Percentiles rank a stretch among this genome's conserved stretches.
phyloP scores from a whole-genome alignment of 35 echinoderm and acorn worm genomes.

The Holothuria glaberrima region DNA sequence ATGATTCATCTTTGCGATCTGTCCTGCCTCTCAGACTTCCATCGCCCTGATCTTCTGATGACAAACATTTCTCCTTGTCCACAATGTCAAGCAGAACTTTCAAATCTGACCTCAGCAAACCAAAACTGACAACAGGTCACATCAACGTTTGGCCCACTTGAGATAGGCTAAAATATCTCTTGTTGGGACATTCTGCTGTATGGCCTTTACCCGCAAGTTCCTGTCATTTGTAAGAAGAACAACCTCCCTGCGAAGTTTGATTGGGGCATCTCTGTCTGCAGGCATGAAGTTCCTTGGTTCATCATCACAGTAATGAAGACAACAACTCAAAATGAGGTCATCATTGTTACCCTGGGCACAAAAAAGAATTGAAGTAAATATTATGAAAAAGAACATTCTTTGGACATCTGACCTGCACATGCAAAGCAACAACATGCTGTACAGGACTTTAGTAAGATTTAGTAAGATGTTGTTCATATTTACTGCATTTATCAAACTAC shows the following conservation, averaged over 20 bases:
- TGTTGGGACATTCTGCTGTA: constrained; percentile 92
- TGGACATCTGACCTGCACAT: too few relatives aligned
- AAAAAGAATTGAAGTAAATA: not conserved
- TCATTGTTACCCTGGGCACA: constrained; percentile 91
- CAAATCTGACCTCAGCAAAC: not conserved
- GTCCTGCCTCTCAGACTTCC: too few relatives aligned
- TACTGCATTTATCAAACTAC: too few relatives aligned
- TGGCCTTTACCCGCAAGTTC: constrained; percentile 90
- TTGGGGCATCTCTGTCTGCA: constrained; percentile 81
- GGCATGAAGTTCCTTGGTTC: constrained; percentile 91
- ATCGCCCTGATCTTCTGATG: not conserved
- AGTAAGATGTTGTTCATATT: too few relatives aligned
- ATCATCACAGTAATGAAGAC: constrained; percentile 87
- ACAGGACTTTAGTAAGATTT: too few relatives aligned
- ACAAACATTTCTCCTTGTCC: not conserved
- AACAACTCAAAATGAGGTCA: constrained; percentile 91
- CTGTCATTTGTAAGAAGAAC: constrained; percentile 94
- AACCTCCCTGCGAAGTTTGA: constrained; percentile 82
- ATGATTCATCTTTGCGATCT: too few relatives aligned
- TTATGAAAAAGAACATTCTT: too few relatives aligned
- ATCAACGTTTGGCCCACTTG: constrained; percentile 88
- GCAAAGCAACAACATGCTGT: too few relatives aligned
- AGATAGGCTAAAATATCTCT: constrained; percentile 74
- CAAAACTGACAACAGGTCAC: not conserved
- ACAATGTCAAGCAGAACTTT: not conserved